phyloP scores from a whole-genome alignment of 2,113 vertebrate genomes.

The Cichladusa arquata region DNA sequence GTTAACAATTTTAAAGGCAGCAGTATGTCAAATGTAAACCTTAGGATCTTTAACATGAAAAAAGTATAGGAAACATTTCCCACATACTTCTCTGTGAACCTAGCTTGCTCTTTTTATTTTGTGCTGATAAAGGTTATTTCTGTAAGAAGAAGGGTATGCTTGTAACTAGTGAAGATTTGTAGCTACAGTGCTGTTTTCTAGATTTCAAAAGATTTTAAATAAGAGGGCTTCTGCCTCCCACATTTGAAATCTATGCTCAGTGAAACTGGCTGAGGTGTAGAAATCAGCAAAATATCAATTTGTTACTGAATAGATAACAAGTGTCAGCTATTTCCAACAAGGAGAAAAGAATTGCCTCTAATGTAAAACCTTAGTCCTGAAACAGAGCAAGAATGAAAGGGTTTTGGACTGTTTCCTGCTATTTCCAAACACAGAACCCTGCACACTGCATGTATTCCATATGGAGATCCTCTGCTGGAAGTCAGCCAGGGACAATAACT shows the following conservation, averaged over 20 bases:
- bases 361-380: not conserved
- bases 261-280: not conserved
- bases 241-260: not conserved
- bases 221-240: not conserved
- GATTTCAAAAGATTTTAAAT: not conserved
- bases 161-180: not conserved
- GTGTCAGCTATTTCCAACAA: not conserved
- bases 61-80: not conserved
- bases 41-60: not conserved
- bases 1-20: not conserved
- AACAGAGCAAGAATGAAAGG: not conserved
- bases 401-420: not conserved
- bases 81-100: not conserved
- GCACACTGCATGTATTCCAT: fast-evolving
- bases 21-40: not conserved
- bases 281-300: not conserved
- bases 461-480: not conserved
- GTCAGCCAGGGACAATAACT: not conserved
- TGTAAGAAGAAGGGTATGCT: not conserved
- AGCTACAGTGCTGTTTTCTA: not conserved
- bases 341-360: not conserved
- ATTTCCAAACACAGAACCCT: not conserved
- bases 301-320: not conserved
- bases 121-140: not conserved
- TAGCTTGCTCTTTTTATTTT: not conserved